Base-by-base conservation (phyloP, 2,797 vertebrate genomes). In the Chelon labrosus region DNA sequence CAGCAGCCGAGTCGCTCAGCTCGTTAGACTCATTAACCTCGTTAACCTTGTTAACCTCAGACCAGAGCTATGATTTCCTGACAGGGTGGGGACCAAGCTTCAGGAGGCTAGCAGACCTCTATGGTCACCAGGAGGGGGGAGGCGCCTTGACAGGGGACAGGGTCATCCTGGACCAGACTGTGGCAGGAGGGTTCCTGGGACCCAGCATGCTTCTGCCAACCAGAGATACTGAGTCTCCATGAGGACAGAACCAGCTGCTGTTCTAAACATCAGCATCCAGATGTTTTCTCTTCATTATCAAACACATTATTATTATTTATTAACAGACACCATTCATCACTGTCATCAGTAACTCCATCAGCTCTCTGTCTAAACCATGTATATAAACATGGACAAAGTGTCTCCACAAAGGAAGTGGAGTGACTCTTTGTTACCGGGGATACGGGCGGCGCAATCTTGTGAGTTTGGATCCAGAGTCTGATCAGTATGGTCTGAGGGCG, bases 51-150 rank as follows among this genome's bases (percentile, higher is more conserved):
- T 27, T 17, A 5, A 67, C 77, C 14, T 70, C 89, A 94, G 79
- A 97, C 76, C 96, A 97, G 90, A 96, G 95, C 88, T 97, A 96
- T 0, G 94, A 96, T 89, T 96, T 97, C 83, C 94, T 97, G 60
- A 95, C 93, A 80, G 96, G 96, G 86, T 98, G 97, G 97, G 97
- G 96, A 2, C 96, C 96, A 3, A 95, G 95, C 2, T 97, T 98
- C 77, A 95, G 94, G 91, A 95, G 95, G 68, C 96, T 97, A 0
- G 96, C 96, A 0, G 97, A 97, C 20, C 82, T 86, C 9, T 88
- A 80, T 2, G 70, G 57, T 50, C 54, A 65, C 13, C 93, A 78
- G 0, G 57, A 91, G 0, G 94, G 41, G 16, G 44, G 42, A 7
- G 27, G 27, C 3, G 27, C 3, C 14, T 13, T 14, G 42, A 25